Evolutionary conservation across 2,113 vertebrate genomes (phyloP), one percentile per base, ranked within the genome.

Genomic region (Brevimyrus niger): DNA sequence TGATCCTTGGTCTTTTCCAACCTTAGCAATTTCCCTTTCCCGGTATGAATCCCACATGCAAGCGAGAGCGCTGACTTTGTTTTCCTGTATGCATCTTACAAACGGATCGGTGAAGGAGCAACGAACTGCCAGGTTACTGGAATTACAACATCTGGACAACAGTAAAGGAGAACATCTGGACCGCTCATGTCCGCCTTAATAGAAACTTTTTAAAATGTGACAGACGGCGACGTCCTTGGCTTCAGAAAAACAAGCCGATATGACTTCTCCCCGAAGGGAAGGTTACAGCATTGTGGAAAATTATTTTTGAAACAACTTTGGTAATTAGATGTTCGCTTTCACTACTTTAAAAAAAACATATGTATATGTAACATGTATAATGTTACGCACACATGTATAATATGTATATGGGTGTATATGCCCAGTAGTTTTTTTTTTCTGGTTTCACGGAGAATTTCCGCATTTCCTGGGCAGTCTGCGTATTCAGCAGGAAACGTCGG

Each of bases 1-100:
- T 88, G n/a, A 85, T 85, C 4, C 10, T 42, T 73, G 21, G 84
- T 73, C 47, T 89, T 89, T 3, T 91, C 90, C 90, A 27, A 89
- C 87, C 87, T 38, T 86, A 55, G 83, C 87, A 17, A 92, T 91
- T 91, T 90, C 91, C 91, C 93, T 92, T 89, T 91, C 88, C 90
- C 88, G 85, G 51, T 87, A 88, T 92, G 76, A 87, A 90, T 91
- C 88, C 89, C 90, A 90, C 90, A n/a, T 93, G 89, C 91, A 92
- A 92, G 88, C 84, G 86, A 89, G 90, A 88, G 90, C 85, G 53
- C 87, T 69, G 88, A 11, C 6, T 86, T 73, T 65, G 86, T 89
- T 38, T 58, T 55, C 50, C 47, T 27, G 85, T 90, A 86, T 86
- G 65, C 90, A 76, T 85, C 89, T 91, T 73, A 89, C 82, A 76